Conservation (phyloP, 2,888 invertebrate genomes). For the Thelaira solivaga region DNA sequence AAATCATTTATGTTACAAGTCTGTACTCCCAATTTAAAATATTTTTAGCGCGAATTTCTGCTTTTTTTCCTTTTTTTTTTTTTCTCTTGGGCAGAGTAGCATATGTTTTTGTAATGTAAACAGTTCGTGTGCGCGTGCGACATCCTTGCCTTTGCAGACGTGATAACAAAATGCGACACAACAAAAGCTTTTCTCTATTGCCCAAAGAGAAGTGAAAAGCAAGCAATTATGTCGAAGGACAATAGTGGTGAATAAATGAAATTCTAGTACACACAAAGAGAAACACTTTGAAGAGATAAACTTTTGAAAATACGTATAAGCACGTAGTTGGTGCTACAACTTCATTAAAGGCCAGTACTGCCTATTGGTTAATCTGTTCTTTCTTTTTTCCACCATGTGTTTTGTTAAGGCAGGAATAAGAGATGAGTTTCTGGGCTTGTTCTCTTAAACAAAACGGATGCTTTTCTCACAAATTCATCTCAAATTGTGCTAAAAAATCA, state of each 20-base stretch:
- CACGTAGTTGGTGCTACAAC: too few species aligned
- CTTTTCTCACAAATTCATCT: constrained; percentile 29
- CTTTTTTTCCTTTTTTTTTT: neutral
- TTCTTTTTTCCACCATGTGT: neutral
- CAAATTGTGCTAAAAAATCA: neutral
- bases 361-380: neutral
- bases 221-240: constrained; percentile 4
- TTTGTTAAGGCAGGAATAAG: neutral
- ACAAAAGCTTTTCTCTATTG: constrained; percentile 38
- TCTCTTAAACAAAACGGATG: constrained; percentile 41
- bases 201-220: neutral
- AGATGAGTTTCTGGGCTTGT: neutral
- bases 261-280: neutral
- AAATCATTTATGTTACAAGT: too few species aligned
- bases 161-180: neutral
- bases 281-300: neutral
- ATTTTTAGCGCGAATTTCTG: constrained; percentile 47
- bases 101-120: constrained; percentile 48
- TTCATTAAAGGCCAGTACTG: too few species aligned
- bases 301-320: neutral
- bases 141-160: constrained; percentile 22
- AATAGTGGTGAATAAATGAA: constrained; percentile 37
- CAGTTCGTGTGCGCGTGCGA: constrained; percentile 43
- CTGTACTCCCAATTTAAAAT: neutral
- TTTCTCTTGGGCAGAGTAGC: neutral